phyloP scores from a whole-genome alignment of 2,888 invertebrate species.

The Rhagium mordax region DNA sequence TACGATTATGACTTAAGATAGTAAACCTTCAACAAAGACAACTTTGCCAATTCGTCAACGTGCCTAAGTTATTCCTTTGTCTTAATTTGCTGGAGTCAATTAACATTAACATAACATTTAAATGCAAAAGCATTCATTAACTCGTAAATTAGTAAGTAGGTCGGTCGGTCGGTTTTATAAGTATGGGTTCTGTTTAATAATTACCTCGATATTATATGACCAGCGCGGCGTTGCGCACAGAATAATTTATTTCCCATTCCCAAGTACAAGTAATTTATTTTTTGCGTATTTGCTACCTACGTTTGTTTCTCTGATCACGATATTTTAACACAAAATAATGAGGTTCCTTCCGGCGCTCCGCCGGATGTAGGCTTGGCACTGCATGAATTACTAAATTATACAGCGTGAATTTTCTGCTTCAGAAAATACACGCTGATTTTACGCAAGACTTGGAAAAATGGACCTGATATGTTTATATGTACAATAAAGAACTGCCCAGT shows the following conservation, averaged over 20 bases:
- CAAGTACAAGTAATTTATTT: constrained; percentile 1
- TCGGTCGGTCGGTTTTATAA: not conserved
- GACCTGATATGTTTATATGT: not conserved
- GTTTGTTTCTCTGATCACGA: constrained; percentile 11
- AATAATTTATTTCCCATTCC: not conserved
- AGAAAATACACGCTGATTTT: not conserved
- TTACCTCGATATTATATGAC: too few species aligned
- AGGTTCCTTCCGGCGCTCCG: constrained; percentile 39
- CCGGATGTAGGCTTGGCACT: constrained; percentile 46
- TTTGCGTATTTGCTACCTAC: constrained; percentile 11
- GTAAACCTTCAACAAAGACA: too few species aligned
- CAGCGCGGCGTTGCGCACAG: too few species aligned
- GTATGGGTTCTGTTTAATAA: not conserved
- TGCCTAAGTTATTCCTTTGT: not conserved
- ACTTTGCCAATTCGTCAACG: not conserved
- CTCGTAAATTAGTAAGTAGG: not conserved
- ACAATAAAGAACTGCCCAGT: not conserved
- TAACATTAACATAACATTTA: not conserved
- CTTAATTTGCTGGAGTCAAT: not conserved
- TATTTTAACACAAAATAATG: constrained; percentile 34
- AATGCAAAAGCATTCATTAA: not conserved
- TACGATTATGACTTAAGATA: too few species aligned
- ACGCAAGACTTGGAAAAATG: constrained; percentile 1
- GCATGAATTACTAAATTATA: constrained; percentile 34
- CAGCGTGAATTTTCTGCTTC: constrained; percentile 35